phyloP scores from a whole-genome alignment of 2,797 vertebrate genomes.

The Threskiornis aethiopicus region DNA sequence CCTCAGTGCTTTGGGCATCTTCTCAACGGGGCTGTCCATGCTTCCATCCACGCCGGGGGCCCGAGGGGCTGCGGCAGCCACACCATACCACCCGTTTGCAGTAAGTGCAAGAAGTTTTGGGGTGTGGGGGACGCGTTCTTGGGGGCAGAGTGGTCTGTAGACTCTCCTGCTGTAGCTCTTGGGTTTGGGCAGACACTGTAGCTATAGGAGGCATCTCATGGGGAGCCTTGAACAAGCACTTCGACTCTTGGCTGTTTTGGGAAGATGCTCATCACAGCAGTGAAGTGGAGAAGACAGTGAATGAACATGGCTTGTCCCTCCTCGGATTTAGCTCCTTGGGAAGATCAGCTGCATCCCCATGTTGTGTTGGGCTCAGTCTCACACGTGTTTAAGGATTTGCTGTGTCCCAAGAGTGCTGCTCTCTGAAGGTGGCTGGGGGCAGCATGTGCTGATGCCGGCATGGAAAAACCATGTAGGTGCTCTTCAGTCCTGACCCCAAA shows the following conservation, averaged over 20 bases:
- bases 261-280: neutral
- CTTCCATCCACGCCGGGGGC: slow-evolving; percentile 81
- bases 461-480: neutral
- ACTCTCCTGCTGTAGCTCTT: neutral
- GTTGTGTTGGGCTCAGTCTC: neutral
- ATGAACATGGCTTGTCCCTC: neutral
- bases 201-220: neutral
- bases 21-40: slow-evolving; percentile 88
- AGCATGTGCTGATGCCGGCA: neutral
- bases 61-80: slow-evolving; percentile 77
- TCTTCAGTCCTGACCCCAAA: neutral
- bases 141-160: neutral
- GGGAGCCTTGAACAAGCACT: neutral
- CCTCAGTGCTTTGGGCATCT: slow-evolving; percentile 92
- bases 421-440: neutral
- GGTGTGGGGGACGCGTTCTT: fast-evolving
- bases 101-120: slow-evolving; percentile 75
- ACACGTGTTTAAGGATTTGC: neutral
- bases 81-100: slow-evolving; percentile 88
- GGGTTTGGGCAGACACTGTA: neutral
- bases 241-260: neutral
- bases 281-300: neutral
- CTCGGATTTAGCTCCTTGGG: neutral
- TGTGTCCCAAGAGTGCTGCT: neutral
- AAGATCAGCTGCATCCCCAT: neutral